Evolutionary conservation across 2,888 invertebrate species (phyloP), one percentile per base, ranked within the genome.

Genomic region (Trissolcus japonicus): DNA sequence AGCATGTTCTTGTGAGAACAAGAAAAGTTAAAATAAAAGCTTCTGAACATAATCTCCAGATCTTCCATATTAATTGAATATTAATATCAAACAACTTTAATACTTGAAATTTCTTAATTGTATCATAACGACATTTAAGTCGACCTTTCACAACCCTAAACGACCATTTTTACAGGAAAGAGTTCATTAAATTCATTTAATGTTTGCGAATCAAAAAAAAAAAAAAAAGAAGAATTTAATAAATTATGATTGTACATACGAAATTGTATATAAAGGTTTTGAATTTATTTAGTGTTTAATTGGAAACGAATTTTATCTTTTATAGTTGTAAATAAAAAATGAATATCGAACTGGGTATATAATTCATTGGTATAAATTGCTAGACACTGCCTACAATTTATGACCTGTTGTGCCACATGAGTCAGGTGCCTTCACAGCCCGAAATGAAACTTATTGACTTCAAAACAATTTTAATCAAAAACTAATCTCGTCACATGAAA

Each of bases 361-460:
- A 4, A 51, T 62, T 75, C 51, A 17, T 51, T 41, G 16, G 40
- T 9, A 48, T 55, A 48, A 68, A 57, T 69, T 66, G 61, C 61
- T 71, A 76, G 76, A 76, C 62, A 75, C 72, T 76, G 67, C 59
- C 71, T 67, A 66, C 13, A 83, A 84, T 85, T 85, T 83, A 85
- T 85, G 79, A 79, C 76, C 78, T 80, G 79, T 78, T 76, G 82
- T 81, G 83, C 80, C 81, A 82, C 80, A 79, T 79, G 78, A 82
- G 71, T 80, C 76, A 80, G 83, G 84, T 86, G 84, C 85, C 85
- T 84, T 85, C 80, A 72, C 54, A 56, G 57, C 51, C 46, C 66
- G 61, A 77, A 62, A 57, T 17, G n/a, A 54, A 66, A 43, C 25
- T 51, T 41, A 60, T 66, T 59, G 57, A 69, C 72, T 76, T 59